Evolutionary conservation across 2,113 vertebrate species (phyloP).

Genomic region (Calidris pugnax): DNA sequence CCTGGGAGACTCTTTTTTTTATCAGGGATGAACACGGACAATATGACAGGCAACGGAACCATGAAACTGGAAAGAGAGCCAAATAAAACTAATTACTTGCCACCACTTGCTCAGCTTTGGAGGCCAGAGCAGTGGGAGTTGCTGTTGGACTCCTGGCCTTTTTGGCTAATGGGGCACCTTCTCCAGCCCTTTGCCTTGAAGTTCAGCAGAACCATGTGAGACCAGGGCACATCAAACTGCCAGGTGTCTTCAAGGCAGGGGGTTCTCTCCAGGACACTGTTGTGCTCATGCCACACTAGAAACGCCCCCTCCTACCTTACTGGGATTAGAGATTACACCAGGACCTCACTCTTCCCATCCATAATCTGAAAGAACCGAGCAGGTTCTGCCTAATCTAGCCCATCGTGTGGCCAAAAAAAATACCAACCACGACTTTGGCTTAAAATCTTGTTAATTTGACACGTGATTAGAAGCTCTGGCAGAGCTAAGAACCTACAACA

Average conservation of each 20-base stretch:
- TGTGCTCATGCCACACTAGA: neutral
- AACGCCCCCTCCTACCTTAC: neutral
- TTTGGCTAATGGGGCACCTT: neutral
- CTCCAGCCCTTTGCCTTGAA: neutral
- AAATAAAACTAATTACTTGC: neutral
- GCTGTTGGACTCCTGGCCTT: neutral
- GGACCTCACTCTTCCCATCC: neutral
- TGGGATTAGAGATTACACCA: neutral
- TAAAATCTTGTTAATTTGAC: neutral
- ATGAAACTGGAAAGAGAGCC: neutral
- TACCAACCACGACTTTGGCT: neutral
- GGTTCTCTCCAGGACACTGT: neutral
- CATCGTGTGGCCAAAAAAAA: neutral
- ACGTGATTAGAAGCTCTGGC: slow-evolving; percentile 36
- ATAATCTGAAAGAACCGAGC: neutral
- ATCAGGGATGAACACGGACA: neutral
- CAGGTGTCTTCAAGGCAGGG: neutral
- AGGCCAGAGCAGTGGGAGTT: neutral
- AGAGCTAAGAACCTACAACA: slow-evolving; percentile 6
- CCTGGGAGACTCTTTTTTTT: neutral
- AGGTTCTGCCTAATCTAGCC: neutral
- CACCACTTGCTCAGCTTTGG: neutral
- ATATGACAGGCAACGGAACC: neutral
- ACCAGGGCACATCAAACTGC: neutral
- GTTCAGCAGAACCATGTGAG: neutral